Conservation (phyloP, 2,888 invertebrate species). For the Lasius platythorax region DNA sequence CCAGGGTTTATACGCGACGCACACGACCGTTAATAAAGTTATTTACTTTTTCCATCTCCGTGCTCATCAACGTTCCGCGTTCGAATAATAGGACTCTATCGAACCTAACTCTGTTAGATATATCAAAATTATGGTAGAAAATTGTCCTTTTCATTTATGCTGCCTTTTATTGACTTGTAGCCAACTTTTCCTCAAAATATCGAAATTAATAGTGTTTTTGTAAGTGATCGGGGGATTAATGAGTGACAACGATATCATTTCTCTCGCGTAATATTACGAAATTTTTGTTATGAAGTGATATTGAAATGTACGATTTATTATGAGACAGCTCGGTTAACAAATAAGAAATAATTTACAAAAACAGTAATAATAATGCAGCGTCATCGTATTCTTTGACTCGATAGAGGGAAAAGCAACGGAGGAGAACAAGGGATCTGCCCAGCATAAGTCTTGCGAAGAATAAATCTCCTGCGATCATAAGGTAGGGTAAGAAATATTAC, state of each 20-base stretch:
- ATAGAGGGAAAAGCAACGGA: background rate
- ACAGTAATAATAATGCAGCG: background rate
- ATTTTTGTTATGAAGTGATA: background rate
- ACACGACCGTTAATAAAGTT: conserved; percentile 66
- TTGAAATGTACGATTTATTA: background rate
- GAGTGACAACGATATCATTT: background rate
- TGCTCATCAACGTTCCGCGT: conserved; percentile 35
- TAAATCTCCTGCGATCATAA: conserved; percentile 22
- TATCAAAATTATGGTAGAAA: background rate
- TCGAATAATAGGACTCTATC: conserved; percentile 22
- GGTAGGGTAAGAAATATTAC: conserved; percentile 44
- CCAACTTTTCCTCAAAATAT: background rate
- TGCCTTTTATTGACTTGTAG: background rate
- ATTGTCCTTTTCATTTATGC: too few species aligned
- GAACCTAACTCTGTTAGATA: background rate
- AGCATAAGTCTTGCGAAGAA: conserved; percentile 9
- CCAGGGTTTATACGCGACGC: conserved; percentile 48
- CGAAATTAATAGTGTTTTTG: background rate
- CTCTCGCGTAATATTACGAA: background rate
- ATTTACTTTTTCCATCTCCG: conserved; percentile 64
- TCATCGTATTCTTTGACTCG: background rate
- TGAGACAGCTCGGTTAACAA: background rate
- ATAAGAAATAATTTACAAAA: background rate
- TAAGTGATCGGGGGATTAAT: background rate
- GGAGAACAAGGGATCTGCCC: background rate